These are phyloP conservation scores for Pyrgilauda ruficollis DNA, from an alignment of 2,113 vertebrate species.

Conservation along the genomic window DNA sequence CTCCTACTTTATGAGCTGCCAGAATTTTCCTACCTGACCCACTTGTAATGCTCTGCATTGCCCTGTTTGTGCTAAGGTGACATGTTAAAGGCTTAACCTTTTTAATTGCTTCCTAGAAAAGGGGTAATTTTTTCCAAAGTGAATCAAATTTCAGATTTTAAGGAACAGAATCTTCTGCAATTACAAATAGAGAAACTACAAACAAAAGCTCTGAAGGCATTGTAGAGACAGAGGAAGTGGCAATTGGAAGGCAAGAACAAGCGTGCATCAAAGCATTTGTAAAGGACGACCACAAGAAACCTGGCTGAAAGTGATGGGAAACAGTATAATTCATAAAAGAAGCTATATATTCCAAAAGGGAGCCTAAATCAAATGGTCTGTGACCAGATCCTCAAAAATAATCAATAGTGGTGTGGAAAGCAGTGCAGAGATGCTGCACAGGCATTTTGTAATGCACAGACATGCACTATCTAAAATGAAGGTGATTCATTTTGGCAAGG, in stretches of 20 bases:
- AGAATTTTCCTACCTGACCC: neutral
- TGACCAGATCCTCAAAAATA: slow-evolving; percentile 31
- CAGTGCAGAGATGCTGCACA: slow-evolving; percentile 10
- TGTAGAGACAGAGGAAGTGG: neutral
- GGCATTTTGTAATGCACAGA: slow-evolving; percentile 10
- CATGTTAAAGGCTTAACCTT: neutral
- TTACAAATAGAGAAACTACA: neutral
- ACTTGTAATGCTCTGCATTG: neutral
- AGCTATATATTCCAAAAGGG: neutral
- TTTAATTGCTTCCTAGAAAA: neutral
- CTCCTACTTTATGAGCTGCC: neutral
- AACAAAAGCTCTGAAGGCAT: neutral
- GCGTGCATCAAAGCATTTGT: neutral
- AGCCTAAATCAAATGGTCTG: neutral
- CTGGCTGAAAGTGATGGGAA: neutral
- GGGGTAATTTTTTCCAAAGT: neutral
- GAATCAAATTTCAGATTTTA: neutral
- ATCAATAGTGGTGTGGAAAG: neutral
- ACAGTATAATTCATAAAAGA: neutral
- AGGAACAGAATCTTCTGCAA: neutral
- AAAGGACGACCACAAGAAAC: neutral
- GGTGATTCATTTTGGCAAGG: slow-evolving; percentile 21
- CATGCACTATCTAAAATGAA: neutral
- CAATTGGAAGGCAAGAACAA: neutral
- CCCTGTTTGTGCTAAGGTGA: neutral